A percentile compares a stretch with the other conserved stretches of the same genome.
Conservation (phyloP, 2,113 vertebrate species). For the Pogonocichla stellata region DNA sequence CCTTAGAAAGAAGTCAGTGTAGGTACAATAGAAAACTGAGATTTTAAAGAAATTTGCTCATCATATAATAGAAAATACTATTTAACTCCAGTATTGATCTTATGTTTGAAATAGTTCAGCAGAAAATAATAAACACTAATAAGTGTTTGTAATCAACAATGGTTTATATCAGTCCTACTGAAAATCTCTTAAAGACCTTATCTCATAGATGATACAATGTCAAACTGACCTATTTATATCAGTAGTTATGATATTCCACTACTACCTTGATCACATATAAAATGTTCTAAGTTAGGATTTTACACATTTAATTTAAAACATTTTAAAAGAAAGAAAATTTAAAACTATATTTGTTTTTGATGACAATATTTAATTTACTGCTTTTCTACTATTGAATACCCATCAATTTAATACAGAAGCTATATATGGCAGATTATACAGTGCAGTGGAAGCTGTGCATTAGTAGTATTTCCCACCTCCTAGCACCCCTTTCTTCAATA, state of each 20-base stretch:
- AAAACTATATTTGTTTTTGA: neutral
- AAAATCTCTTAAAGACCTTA: neutral
- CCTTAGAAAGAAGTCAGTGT: neutral
- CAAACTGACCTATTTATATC: neutral
- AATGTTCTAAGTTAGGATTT: neutral
- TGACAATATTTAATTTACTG: accelerated
- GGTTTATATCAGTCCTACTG: neutral
- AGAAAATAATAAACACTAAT: neutral
- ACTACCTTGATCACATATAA: neutral
- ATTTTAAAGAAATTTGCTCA: neutral
- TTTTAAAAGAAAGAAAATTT: neutral
- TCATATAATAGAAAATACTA: neutral
- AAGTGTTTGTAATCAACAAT: neutral
- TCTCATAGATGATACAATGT: neutral
- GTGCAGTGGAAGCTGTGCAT: neutral
- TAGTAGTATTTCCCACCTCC: neutral
- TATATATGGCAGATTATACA: neutral
- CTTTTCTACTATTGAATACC: neutral
- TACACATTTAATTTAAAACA: neutral
- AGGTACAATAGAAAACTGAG: neutral
- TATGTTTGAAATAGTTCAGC: neutral
- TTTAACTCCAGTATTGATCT: neutral
- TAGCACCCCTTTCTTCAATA: neutral
- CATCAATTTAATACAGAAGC: neutral
- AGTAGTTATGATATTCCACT: neutral